Evolutionary conservation across 1,140 invertebrate species (phyloP), one percentile per base, ranked within the genome.

Genomic region (Brachionus asplanchnoidis): DNA sequence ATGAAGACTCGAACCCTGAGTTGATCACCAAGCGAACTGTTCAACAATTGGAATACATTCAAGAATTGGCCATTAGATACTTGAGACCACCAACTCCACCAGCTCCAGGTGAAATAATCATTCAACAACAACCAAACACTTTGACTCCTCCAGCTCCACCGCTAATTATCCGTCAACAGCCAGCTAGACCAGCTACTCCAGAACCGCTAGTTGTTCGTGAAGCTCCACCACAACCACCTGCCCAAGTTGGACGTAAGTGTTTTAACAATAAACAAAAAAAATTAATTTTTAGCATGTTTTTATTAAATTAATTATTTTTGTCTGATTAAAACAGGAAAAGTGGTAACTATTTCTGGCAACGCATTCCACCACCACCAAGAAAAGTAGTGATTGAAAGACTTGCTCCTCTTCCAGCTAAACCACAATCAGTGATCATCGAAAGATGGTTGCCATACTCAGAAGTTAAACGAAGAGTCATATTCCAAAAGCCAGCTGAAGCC

Each of bases 331-430:
- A 28, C 28, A 68, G 65, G 53, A 36, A 83, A 83, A 46, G 80
- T 83, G 2, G 65, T 83, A 5, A 83, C 80, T 12, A 83, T 66
- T 26, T 68, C 53, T 40, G 53, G 53, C 26, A 65, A 70, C 36
- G 53, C 28, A 66, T 83, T 5, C 84, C 84, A 77, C 84, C 84
- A 46, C 70, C 84, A 77, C 84, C 84, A 77, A 40, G 84, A 56
- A 53, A 65, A 85, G 68, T 85, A 42, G 50, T 85, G n/a, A 78
- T 85, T 77, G 84, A 85, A 68, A 66, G 84, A 53, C 65, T 85
- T n/a, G 65, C 84, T 66, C 42, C 68, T 23, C 70, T 85, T 17
- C 84, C 84, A 77, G 44, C 84, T 28, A 85, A 85, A 68, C 84
- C 84, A 77, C 68, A 68, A 44, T 53, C 65, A 75, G 53, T 84